Percentiles rank a stretch among this genome's conserved stretches.
Evolutionary conservation across 1,140 invertebrate species (phyloP).

Genomic region (Zaprionus nigranus): DNA sequence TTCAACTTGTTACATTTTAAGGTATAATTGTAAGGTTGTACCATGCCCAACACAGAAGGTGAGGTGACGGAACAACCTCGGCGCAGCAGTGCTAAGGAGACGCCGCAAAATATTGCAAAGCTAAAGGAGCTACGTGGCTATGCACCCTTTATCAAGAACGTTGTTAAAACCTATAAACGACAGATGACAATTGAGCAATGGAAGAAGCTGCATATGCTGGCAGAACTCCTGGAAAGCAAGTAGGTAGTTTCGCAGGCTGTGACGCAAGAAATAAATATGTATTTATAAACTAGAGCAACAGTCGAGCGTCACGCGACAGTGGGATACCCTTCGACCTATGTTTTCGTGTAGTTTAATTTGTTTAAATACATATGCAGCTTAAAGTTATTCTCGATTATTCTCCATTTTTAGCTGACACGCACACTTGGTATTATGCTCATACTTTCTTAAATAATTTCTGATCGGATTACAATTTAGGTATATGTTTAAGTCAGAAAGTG

Average conservation of each 20-base stretch:
- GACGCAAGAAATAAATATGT: no score
- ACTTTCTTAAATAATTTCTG: no score
- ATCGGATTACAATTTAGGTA: no score
- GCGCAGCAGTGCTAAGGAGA: not conserved
- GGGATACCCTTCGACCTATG: no score
- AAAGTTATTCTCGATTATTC: no score
- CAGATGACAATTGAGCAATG: slow-evolving; percentile 32
- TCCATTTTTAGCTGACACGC: no score
- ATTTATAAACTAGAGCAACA: no score
- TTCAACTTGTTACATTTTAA: not conserved
- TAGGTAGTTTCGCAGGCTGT: slow-evolving; percentile 41
- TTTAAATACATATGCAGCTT: no score
- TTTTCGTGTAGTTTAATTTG: no score
- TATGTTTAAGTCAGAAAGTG: no score
- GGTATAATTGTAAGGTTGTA: not conserved
- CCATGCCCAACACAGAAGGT: slow-evolving; percentile 26
- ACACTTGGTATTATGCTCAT: no score
- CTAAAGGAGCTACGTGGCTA: slow-evolving; percentile 24
- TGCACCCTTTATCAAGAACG: slow-evolving; percentile 47
- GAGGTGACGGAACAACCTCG: not conserved
- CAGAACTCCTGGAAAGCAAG: slow-evolving; percentile 41
- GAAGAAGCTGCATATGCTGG: slow-evolving; percentile 32
- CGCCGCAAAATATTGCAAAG: slow-evolving; percentile 10
- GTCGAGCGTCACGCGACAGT: no score
- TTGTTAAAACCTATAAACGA: slow-evolving; percentile 9